A percentile compares a stretch with the other conserved stretches of the same genome.
Evolutionary conservation across 2,113 vertebrate genomes (phyloP).

Genomic region (Sander lucioperca): DNA sequence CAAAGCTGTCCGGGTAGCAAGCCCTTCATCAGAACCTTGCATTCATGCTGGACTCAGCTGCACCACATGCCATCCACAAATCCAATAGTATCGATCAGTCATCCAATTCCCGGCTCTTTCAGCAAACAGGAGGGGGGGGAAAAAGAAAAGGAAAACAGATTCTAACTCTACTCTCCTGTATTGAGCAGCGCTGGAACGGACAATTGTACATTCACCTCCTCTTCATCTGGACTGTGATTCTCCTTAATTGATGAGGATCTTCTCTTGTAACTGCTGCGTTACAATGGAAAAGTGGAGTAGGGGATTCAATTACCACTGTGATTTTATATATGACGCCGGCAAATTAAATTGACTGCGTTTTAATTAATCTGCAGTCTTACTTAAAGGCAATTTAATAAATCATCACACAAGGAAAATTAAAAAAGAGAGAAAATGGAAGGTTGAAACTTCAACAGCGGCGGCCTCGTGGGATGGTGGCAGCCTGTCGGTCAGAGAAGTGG

Average conservation of each 20-base stretch:
- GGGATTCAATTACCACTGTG: constrained; percentile 81
- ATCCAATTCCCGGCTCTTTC: constrained; percentile 81
- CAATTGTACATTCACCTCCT: constrained; percentile 59
- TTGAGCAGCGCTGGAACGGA: constrained; percentile 53
- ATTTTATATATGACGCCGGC: constrained; percentile 78
- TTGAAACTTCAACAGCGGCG: constrained; percentile 53
- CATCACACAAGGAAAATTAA: constrained; percentile 59
- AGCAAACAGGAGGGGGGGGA: constrained; percentile 65
- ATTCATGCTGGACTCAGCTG: constrained; percentile 79
- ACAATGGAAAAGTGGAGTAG: constrained; percentile 66
- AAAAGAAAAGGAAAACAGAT: constrained; percentile 62
- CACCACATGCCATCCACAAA: constrained; percentile 79
- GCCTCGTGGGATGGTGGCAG: constrained; percentile 61
- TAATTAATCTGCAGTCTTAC: constrained; percentile 86
- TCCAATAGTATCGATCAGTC: constrained; percentile 82
- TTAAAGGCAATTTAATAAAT: constrained; percentile 86
- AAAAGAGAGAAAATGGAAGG: constrained; percentile 47
- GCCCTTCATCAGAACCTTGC: constrained; percentile 74
- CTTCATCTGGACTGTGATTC: constrained; percentile 60
- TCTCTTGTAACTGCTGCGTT: constrained; percentile 62
- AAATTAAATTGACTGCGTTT: constrained; percentile 85
- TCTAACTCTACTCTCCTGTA: constrained; percentile 58
- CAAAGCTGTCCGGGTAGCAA: constrained; percentile 64
- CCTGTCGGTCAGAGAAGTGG: constrained; percentile 51
- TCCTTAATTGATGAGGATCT: constrained; percentile 71